Percentiles rank a stretch among this genome's conserved stretches.
Conservation (phyloP, 2,888 invertebrate species). For the Acleris holmiana region DNA sequence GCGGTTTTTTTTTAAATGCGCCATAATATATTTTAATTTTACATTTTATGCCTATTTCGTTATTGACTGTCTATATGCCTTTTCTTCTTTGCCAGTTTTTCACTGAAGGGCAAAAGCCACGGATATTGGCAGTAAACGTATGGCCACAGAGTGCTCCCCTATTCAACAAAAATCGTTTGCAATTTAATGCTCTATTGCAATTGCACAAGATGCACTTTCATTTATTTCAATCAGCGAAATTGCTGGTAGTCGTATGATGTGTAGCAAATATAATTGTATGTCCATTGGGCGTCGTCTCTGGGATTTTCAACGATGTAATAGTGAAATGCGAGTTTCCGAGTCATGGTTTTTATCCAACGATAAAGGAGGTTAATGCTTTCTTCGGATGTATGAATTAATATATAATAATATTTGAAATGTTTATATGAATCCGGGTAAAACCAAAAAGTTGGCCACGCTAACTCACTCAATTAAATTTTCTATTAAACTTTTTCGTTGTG, state of each 20-base stretch:
- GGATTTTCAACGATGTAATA: too few species aligned
- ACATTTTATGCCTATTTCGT: background rate
- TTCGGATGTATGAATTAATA: too few species aligned
- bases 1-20: too few species aligned
- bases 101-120: slow-evolving; percentile 59
- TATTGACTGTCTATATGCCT: slow-evolving; percentile 1
- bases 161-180: background rate
- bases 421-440: too few species aligned
- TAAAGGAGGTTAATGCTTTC: too few species aligned
- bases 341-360: too few species aligned
- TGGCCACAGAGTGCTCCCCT: slow-evolving; percentile 53
- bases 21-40: too few species aligned
- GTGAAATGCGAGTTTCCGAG: too few species aligned
- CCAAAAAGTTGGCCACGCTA: too few species aligned
- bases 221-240: background rate
- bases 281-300: background rate
- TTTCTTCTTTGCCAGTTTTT: slow-evolving; percentile 51
- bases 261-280: background rate
- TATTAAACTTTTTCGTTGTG: too few species aligned
- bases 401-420: too few species aligned
- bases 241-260: background rate
- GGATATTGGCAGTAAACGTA: slow-evolving; percentile 66
- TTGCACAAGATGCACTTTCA: background rate
- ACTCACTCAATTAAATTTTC: too few species aligned
- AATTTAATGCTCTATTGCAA: background rate